Evolutionary conservation across 92 coral and sea anemone species (phyloP), one percentile per base, ranked within the genome.

Genomic region (Palythoa grandiflora): DNA sequence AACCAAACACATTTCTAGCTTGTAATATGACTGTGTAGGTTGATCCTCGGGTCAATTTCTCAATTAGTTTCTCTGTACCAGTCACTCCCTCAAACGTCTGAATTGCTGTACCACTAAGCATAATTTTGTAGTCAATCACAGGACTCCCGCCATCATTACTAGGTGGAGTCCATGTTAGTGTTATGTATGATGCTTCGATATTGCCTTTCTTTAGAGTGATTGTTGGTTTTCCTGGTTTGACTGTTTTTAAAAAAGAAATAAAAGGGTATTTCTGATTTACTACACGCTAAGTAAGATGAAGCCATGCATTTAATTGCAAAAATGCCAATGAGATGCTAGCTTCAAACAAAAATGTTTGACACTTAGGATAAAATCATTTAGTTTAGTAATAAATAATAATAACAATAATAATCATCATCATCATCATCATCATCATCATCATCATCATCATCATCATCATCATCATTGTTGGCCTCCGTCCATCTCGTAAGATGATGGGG

Each of bases 121-220:
- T 72, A 72, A 72, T 40, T 72, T 35, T 72, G 77, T 72, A 72
- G 77, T 72, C 77, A 8, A 72, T 38, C 19, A 72, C 77, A 72
- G 77, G 19, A 72, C 52, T 72, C 11, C 77, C 77, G 6, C 77
- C 77, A 10, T 72, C 16, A 20, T 72, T 40, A 38, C 15, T 40
- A 1, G 77, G 77, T 6, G 53, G 50, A 72, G 77, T 72, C 77
- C 77, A 72, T 40, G 51, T 72, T 14, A 72, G 51, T 11, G 15
- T 72, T 38, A 72, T 16, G 20, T 72, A 72, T 2, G 77, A 72
- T 11, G 77, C 51, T 40, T 72, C n/a, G 38, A 72, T 39, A 11
- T 72, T 14, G 37, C 38, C 14, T 19, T 70, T 15, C 15, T 12
- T 72, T n/a, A 72, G 8, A 12, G 77, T 72, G 19, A 72, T 38